These are phyloP conservation scores for Cinclus cinclus DNA, from an alignment of 2,113 vertebrate genomes.

Conservation along the genomic window DNA sequence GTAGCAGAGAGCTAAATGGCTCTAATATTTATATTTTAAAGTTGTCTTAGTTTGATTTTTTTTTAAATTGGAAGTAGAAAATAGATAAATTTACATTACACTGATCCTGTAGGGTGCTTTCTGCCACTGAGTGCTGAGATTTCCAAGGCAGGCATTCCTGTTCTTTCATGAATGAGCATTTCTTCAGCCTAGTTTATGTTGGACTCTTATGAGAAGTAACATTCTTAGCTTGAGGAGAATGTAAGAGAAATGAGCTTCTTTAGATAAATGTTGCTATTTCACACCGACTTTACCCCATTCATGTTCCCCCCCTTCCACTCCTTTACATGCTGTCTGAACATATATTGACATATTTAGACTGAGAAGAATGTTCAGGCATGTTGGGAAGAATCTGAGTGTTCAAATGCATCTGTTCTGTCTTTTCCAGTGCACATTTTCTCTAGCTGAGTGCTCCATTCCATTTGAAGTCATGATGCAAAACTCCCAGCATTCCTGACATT, in stretches of 20 bases:
- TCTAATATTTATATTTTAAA: neutral
- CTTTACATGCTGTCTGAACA: neutral
- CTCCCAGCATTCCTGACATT: neutral
- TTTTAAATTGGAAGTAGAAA: neutral
- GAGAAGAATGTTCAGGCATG: neutral
- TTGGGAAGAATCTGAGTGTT: neutral
- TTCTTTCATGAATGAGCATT: neutral
- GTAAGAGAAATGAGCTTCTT: neutral
- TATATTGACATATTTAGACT: neutral
- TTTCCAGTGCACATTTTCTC: neutral
- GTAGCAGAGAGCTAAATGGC: neutral
- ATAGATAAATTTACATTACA: neutral
- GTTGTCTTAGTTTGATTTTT: neutral
- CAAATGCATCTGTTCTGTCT: neutral
- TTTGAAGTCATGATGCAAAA: neutral
- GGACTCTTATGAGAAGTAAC: neutral
- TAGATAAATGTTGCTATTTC: constrained; percentile 22
- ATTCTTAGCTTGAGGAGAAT: neutral
- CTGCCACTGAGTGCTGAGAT: neutral
- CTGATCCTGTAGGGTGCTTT: neutral
- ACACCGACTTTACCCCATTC: neutral
- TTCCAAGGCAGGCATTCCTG: neutral
- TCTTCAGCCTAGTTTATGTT: neutral
- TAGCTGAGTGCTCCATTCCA: neutral
- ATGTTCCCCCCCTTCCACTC: neutral